Base-by-base conservation (phyloP, 1,140 invertebrate genomes). In the Apis laboriosa region DNA sequence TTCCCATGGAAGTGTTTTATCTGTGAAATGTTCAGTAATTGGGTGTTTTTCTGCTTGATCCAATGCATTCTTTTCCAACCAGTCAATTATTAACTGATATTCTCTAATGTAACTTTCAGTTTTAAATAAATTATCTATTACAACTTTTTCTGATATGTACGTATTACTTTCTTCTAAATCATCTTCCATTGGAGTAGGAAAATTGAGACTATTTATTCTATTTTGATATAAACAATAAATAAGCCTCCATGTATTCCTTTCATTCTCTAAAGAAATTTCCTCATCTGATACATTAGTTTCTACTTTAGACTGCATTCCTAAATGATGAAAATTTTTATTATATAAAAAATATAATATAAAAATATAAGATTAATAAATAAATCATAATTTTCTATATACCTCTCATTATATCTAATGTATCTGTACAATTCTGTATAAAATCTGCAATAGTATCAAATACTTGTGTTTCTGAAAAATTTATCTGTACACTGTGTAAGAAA, bases 11-110 rank as follows among this genome's bases (percentile, higher is more conserved):
- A 97, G 95, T 66, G 97, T 97, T 91, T 96, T 96, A 89, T 97
- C 96, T 12, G 96, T 95, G 90, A 96, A 97, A 90, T 96, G 95
- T 86, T 97, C 95, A 19, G 97, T 93, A 60, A 96, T 94, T 61
- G 96, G 95, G 66, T 95, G 95, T 70, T 94, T 95, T 77, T 95
- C 95, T 60, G 96, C 95, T 89, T 96, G 95, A 90, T 98, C 97
- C 28, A 96, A 93, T 21, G 97, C 96, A 93, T 97, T 97, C 73
- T 96, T 96, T 93, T 99, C 98, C 55, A 99, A 92, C 98, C 98
- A 99, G 92, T 99, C 98, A 28, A 99, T 96, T 56, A 99, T 96
- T 68, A 98, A 92, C 92, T 98, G 97, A 90, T 97, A 96, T 93
- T 98, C 96, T 82, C 97, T 94, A 15, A 98, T 92, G 49, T 95